Conservation (phyloP, 2,113 vertebrate species). For the Hydropotes inermis region DNA sequence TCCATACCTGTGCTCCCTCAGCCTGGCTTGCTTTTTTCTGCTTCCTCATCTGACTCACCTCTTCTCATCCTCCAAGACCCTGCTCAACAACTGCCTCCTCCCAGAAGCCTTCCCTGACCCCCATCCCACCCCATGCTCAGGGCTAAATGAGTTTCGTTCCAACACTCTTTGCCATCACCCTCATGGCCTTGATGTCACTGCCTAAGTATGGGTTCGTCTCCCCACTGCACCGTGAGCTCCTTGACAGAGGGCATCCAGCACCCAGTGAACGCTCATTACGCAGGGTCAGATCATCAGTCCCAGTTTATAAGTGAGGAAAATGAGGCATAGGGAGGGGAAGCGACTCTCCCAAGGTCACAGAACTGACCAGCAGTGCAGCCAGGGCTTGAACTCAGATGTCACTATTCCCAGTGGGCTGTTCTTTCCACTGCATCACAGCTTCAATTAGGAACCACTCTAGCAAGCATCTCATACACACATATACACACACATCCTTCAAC, state of each 20-base stretch:
- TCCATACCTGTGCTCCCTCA: background rate
- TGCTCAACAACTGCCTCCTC: background rate
- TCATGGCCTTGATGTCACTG: background rate
- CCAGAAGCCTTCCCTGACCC: background rate
- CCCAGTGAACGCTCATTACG: no score
- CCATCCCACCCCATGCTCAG: background rate
- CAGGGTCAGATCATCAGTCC: background rate
- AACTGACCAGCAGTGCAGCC: background rate
- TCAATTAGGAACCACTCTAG: background rate
- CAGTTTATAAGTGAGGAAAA: background rate
- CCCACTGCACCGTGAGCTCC: background rate
- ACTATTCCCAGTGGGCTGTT: background rate
- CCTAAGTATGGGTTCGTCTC: background rate
- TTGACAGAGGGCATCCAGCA: accelerated
- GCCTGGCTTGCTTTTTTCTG: background rate
- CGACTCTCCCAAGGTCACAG: background rate
- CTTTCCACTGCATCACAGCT: background rate
- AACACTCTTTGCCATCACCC: background rate
- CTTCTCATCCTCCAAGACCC: background rate
- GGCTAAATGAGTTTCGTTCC: accelerated
- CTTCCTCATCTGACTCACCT: background rate
- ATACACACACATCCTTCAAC: background rate
- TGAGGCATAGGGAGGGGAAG: background rate
- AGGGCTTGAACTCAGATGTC: background rate
- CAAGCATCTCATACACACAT: background rate